Base-by-base conservation (phyloP, 2,797 vertebrate species). In the Myotis planiceps region DNA sequence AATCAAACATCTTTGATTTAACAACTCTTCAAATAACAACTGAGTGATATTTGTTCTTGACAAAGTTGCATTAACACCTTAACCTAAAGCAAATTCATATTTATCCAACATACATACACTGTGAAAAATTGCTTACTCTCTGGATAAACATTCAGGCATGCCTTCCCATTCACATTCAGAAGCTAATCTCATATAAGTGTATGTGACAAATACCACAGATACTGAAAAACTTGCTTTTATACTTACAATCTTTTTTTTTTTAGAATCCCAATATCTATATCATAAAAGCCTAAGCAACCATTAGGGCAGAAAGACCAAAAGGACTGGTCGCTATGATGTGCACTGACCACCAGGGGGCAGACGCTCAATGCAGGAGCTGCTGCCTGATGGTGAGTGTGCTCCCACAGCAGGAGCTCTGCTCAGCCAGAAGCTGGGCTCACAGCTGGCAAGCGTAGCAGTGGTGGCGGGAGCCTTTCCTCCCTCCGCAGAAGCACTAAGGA, bases 1-100 rank as follows among this genome's bases (percentile, higher is more conserved):
- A 86, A 68, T 66, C 87, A 71, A 97, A 96, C 72, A 39, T n/a
- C 84, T 60, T 86, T 42, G 80, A 53, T 34, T 97, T 37, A 92
- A 93, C 68, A 84, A 68, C 47, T 68, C 80, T 94, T 95, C 65
- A 93, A 65, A 94, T 58, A 58, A 27, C 55, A 58, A 58, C 55
- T 29, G 55, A 58, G 55, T 29, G 25, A 29, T 58, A 58, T 86
- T 92, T 95, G 18, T 87, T 92, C 53, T 93, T 92, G 80, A 96
- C 75, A 69, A 80, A 75, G 9, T 58, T 89, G 7, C 23, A 88
- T 76, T 75, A 42, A 94, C 66, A 96, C 71, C 23, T 18, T 32
- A 88, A 88, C 94, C 83, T 42, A 65, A 23, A 47, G 39, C 5
- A 65, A 55, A 72, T 37, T 92, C 16, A 37, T 71, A 94, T 88